Conservation (phyloP, 2,113 vertebrate genomes). For the Rhinopomastus cyanomelas region DNA sequence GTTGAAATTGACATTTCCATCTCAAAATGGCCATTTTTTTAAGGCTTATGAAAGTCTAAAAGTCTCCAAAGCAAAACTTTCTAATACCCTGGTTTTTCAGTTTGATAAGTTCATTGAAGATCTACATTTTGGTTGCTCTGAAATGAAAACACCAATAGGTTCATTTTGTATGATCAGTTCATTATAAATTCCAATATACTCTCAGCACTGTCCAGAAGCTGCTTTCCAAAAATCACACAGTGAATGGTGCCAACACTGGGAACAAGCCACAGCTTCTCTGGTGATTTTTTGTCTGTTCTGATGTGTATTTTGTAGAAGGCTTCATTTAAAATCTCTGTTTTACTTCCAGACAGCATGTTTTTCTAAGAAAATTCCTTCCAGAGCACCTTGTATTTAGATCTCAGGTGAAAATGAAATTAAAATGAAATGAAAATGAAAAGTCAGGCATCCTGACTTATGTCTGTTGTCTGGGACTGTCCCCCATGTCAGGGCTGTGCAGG, state of each 20-base stretch:
- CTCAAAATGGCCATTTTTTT: not conserved
- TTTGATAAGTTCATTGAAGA: conserved; percentile 1
- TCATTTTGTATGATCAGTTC: not conserved
- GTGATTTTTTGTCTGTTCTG: not conserved
- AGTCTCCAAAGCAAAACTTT: not conserved
- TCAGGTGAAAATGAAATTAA: not conserved
- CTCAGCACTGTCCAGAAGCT: not conserved
- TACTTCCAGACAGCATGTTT: not conserved
- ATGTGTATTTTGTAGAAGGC: not conserved
- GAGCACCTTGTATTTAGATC: not conserved
- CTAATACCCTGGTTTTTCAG: not conserved
- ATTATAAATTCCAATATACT: not conserved
- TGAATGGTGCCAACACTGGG: not conserved
- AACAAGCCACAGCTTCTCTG: not conserved
- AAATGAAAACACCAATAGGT: not conserved
- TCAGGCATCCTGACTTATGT: not conserved
- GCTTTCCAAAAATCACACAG: not conserved
- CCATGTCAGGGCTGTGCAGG: not conserved
- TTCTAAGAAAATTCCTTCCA: not conserved
- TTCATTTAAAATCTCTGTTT: not conserved
- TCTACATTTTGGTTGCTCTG: not conserved
- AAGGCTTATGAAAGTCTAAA: not conserved
- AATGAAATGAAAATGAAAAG: too few species aligned
- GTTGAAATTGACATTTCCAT: not conserved
- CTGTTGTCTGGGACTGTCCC: too few species aligned